Base-by-base conservation (phyloP, 2,113 vertebrate genomes). In the Daphoenositta chrysoptera region DNA sequence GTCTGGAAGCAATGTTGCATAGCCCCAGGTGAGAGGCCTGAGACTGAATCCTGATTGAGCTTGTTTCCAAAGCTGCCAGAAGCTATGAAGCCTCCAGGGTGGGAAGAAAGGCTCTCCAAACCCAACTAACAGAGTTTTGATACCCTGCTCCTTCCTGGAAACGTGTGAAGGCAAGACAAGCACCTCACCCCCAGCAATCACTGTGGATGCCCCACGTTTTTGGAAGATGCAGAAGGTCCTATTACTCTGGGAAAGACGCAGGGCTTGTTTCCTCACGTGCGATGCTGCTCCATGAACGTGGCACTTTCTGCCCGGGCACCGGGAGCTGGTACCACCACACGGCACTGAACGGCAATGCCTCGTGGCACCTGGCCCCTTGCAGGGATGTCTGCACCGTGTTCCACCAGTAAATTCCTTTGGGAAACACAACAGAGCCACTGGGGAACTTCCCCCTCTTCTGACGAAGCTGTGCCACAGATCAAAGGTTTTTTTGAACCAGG, bases 231-330 rank as follows among this genome's bases (percentile, higher is more conserved):
- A 93, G 66, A 72, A 76, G 9, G 27, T 45, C 15, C 30, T 33
- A 40, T 35, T 53, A 16, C 17, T 85, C 53, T 79, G n/a, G 33
- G n/a, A 90, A 79, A 79, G 7, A 22, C 33, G 66, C 45, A 50
- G 50, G 13, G 11, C 6, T 63, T 57, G n/a, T 57, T 91, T 78
- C 65, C 47, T 81, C 48, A 28, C 7, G 21, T 17, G 64, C 1
- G 1, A 14, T 39, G 23, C 28, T 65, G 26, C 1, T 0, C 63
- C 22, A 30, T 17, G 56, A 77, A 35, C 14, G 3, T 19, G 40
- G 42, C 0, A 0, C 6, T 44, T 81, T 84, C 66, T 47, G 5
- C 12, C 40, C 68, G 57, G n/a, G 44, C 1, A 1, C 11, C 4
- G 12, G 31, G 26, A 65, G 44, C n/a, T 72, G 33, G 11, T 50